Conservation (phyloP, 2,113 vertebrate genomes). For the Crocuta crocuta region DNA sequence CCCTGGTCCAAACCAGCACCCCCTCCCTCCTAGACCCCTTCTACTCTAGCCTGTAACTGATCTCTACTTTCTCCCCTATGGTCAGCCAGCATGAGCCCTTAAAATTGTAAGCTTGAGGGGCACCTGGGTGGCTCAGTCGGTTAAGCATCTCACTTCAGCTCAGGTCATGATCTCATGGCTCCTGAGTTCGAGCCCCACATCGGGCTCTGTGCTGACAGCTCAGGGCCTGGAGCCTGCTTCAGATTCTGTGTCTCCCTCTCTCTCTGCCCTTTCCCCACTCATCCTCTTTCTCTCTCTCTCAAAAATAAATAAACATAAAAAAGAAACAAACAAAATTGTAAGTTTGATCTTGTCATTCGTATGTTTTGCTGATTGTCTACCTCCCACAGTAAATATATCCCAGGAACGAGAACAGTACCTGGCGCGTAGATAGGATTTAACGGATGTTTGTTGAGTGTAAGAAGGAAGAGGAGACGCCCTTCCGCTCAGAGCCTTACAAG, state of each 20-base stretch:
- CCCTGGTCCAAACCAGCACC: not conserved
- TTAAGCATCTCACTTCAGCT: no score
- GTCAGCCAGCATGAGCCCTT: not conserved
- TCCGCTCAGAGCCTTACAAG: not conserved
- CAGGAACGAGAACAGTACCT: not conserved
- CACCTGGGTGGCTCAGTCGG: no score
- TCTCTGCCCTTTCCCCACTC: no score
- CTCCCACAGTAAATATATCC: not conserved
- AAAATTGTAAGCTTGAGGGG: not conserved
- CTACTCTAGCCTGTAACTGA: not conserved
- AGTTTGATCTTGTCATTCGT: not conserved
- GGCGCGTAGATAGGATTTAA: not conserved
- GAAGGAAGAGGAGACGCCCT: not conserved
- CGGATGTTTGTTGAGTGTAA: not conserved
- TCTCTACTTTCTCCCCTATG: not conserved
- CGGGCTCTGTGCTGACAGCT: no score
- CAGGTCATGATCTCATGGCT: no score
- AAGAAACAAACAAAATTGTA: not conserved
- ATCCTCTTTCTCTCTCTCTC: no score
- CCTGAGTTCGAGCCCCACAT: no score
- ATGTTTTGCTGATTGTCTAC: not conserved
- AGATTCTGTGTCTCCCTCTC: no score
- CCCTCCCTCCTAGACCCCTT: not conserved
- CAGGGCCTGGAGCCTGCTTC: no score
- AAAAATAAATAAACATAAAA: no score